phyloP scores from a whole-genome alignment of 2,888 invertebrate species.

The Empis stercorea region DNA sequence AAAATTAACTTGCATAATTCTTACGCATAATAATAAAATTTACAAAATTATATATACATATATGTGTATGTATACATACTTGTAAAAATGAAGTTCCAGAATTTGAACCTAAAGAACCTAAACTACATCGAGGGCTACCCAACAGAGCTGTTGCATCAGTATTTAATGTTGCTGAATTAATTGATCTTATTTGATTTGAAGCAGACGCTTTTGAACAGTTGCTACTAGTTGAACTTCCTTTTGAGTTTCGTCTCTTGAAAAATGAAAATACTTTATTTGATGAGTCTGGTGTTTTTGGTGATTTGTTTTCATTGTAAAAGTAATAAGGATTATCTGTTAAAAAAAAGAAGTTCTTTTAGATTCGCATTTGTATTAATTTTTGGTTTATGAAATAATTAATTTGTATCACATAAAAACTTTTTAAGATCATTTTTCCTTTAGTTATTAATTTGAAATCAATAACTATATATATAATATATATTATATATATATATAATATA shows the following conservation, averaged over 20 bases:
- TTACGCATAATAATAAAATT: too few species aligned
- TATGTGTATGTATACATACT: too few species aligned
- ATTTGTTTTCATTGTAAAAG: conserved; percentile 34
- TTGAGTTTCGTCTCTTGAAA: conserved; percentile 33
- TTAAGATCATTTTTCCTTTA: too few species aligned
- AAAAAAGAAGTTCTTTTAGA: not conserved
- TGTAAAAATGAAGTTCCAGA: too few species aligned
- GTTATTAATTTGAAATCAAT: too few species aligned
- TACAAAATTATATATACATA: too few species aligned
- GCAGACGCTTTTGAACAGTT: conserved; percentile 15
- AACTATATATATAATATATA: too few species aligned
- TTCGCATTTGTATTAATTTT: not conserved
- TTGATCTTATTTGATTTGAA: conserved; percentile 26
- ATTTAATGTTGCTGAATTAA: conserved; percentile 33
- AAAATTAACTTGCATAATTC: not conserved
- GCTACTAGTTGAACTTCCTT: conserved; percentile 29
- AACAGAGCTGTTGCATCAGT: conserved; percentile 29
- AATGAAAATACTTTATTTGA: conserved; percentile 31
- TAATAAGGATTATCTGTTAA: conserved; percentile 35
- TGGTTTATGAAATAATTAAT: too few species aligned
- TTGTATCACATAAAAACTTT: too few species aligned
- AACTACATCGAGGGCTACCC: conserved; percentile 33
- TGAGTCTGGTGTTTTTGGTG: conserved; percentile 31
- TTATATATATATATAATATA: too few species aligned
- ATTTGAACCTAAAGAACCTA: conserved; percentile 27